These are phyloP conservation scores for Leptinotarsa haldemani DNA, from an alignment of 2,888 invertebrate species.

Conservation along the genomic window DNA sequence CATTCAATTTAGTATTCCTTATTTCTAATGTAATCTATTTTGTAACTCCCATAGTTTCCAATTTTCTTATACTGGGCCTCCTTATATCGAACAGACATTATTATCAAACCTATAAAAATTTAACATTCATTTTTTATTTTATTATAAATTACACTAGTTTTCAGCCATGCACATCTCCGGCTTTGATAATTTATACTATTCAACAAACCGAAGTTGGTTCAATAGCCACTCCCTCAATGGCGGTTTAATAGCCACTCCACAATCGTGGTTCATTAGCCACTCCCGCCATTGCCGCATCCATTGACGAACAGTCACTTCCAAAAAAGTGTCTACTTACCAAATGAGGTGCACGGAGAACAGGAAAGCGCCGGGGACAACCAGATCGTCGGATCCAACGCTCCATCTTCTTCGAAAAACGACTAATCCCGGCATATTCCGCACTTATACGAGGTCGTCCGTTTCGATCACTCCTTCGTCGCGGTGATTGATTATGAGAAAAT, in stretches of 20 bases:
- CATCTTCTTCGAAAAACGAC: slow-evolving; percentile 86
- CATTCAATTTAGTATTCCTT: too few species aligned
- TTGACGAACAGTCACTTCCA: background rate
- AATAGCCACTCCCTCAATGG: background rate
- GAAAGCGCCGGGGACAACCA: slow-evolving; percentile 85
- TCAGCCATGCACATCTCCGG: too few species aligned
- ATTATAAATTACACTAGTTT: too few species aligned
- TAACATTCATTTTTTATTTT: too few species aligned
- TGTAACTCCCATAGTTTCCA: too few species aligned
- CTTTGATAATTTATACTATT: too few species aligned
- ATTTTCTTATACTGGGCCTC: too few species aligned
- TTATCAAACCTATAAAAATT: too few species aligned
- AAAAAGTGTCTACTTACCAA: slow-evolving; percentile 72
- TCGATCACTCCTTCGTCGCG: slow-evolving; percentile 1
- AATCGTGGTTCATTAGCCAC: background rate
- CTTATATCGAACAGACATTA: too few species aligned
- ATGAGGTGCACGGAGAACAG: slow-evolving; percentile 80
- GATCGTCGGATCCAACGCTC: slow-evolving; percentile 90
- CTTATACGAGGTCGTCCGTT: background rate
- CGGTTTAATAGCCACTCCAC: background rate
- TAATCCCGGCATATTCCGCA: slow-evolving; percentile 81
- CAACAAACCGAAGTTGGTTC: too few species aligned
- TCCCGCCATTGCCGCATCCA: background rate
- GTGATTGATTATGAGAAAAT: slow-evolving; percentile 5
- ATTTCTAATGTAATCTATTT: too few species aligned